Evolutionary conservation across 2,888 invertebrate genomes (phyloP), one percentile per base, ranked within the genome.

Genomic region (Coronaproctus castanopsis): DNA sequence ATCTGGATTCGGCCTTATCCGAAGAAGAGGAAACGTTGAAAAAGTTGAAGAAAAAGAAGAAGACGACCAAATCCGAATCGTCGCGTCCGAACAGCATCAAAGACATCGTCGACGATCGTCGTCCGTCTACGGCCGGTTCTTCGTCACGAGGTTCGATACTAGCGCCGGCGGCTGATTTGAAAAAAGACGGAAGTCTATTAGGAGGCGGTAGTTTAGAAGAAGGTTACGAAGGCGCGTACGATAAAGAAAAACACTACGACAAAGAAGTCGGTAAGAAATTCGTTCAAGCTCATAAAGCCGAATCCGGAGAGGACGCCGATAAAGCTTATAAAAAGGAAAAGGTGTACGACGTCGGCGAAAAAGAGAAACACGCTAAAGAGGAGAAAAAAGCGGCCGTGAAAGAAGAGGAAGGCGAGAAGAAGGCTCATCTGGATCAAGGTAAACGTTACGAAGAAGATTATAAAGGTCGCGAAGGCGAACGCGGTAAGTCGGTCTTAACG

Each of bases 401-500:
- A 48, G 75, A 77, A 67, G 74, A 72, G 21, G 75, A 75, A 23
- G 80, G 78, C 1, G 73, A 75, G 59, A 76, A 78, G 67, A 75
- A 74, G 57, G 76, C 73, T 1, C 77, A 78, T 64, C 73, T 76
- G 60, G 75, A 79, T 62, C 75, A 74, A 64, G 78, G 73, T 19
- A 75, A 73, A 24, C 73, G 77, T 59, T 77, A 80, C 65, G 78
- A 76, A 1, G 74, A 76, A 60, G 76, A 79, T 63, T 71, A 79
- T 57, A 74, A 76, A 63, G 71, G 73, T 1, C 77, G 75, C 1
- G 71, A 77, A 59, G 75, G 73, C 52, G 75, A 76, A 65, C 74
- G 78, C 63, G 80, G 80, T 3, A 77, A 74, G 1, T 77, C 77
- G 62, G 78, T 77, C 65, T 77, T 77, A 1, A 75, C 79, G 65